Evolutionary conservation across 1,140 invertebrate species (phyloP).

Genomic region (Zaprionus taronus): DNA sequence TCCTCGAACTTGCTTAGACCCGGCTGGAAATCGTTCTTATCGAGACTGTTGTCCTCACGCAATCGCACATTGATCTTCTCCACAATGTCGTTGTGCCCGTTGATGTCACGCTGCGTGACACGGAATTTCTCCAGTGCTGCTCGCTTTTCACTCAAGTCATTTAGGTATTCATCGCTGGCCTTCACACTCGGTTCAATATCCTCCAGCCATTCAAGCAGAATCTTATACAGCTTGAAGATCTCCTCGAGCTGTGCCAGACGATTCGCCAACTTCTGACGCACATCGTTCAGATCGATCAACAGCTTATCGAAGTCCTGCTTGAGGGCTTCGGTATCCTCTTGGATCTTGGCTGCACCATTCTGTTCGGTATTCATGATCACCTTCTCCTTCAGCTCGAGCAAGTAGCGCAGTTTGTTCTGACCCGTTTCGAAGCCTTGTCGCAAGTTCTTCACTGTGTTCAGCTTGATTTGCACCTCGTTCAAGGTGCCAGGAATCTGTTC

Average conservation of each 20-base stretch:
- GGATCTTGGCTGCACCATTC: conserved; percentile 92
- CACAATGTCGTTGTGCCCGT: conserved; percentile 90
- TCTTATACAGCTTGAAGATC: conserved; percentile 91
- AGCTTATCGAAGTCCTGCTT: conserved; percentile 95
- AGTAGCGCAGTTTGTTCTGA: conserved; percentile 95
- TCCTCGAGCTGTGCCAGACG: conserved; percentile 92
- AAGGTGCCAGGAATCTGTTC: conserved; percentile 90
- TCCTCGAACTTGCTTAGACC: conserved; percentile 90
- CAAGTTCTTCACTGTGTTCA: conserved; percentile 93
- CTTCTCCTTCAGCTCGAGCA: conserved; percentile 95
- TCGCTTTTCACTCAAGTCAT: conserved; percentile 95
- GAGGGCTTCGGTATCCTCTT: conserved; percentile 94
- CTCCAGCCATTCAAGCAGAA: conserved; percentile 93
- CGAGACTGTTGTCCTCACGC: conserved; percentile 88
- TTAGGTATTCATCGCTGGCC: conserved; percentile 89
- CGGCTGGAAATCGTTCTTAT: conserved; percentile 88
- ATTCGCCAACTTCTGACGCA: conserved; percentile 89
- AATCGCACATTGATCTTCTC: conserved; percentile 89
- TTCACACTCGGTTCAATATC: conserved; percentile 93
- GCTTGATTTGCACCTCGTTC: conserved; percentile 92
- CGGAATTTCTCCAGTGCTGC: conserved; percentile 93
- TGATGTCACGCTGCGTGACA: conserved; percentile 91
- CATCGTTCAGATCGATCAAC: conserved; percentile 91
- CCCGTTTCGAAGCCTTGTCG: conserved; percentile 94
- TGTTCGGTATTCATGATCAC: conserved; percentile 96